These are phyloP conservation scores for Cyclopterus lumpus DNA, from an alignment of 2,797 vertebrate species.

Conservation along the genomic window DNA sequence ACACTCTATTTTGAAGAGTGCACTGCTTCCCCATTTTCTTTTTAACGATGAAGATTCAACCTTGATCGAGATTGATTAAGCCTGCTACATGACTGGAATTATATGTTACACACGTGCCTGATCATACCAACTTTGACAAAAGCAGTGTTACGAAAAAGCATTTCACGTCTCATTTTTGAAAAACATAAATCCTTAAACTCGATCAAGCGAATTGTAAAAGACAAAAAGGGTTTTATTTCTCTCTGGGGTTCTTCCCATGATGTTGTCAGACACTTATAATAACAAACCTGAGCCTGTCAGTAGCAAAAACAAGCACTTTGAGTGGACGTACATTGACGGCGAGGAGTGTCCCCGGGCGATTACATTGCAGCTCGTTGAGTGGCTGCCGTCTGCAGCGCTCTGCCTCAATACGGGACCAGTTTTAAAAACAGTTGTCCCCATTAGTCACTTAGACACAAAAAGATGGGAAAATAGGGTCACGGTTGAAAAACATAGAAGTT, in stretches of 20 bases:
- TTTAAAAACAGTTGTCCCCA: neutral
- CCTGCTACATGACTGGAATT: slow-evolving; percentile 20
- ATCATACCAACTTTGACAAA: slow-evolving; percentile 12
- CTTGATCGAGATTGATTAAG: slow-evolving; percentile 30
- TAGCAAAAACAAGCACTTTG: neutral
- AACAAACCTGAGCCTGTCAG: neutral
- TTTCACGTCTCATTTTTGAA: slow-evolving; percentile 6
- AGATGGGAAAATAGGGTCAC: neutral
- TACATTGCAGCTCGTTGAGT: neutral
- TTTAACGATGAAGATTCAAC: neutral
- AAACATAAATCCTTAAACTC: slow-evolving; percentile 20
- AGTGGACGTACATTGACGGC: neutral
- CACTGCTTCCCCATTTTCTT: slow-evolving; percentile 10
- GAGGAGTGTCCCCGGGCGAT: neutral
- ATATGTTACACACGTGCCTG: neutral
- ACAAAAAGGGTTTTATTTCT: neutral
- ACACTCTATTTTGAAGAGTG: slow-evolving; percentile 16
- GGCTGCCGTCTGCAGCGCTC: neutral
- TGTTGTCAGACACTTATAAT: neutral
- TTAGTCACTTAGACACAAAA: neutral
- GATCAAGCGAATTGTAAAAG: neutral
- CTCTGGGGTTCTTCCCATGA: neutral
- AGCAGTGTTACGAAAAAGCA: neutral
- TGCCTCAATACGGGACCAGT: neutral
- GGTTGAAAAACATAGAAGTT: neutral